Conservation (phyloP, 2,888 invertebrate genomes). For the Malacosoma neustria region DNA sequence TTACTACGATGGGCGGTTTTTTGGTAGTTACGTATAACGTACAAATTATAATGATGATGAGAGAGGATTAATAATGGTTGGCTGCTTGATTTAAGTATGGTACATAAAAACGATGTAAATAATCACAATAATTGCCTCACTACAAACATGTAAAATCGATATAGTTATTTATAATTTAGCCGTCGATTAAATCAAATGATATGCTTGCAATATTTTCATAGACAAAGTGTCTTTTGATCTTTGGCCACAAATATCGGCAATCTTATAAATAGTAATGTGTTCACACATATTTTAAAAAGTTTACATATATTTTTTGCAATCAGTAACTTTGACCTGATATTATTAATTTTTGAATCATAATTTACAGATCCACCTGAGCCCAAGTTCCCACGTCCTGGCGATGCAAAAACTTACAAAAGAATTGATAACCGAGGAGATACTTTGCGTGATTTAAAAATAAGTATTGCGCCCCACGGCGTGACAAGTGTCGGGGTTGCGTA, state of each 20-base stretch:
- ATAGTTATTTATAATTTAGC: too few relatives aligned
- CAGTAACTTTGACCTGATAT: too few relatives aligned
- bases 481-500: slow-evolving; percentile 51
- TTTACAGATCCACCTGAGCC: background rate
- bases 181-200: too few relatives aligned
- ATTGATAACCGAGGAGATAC: slow-evolving; percentile 31
- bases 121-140: too few relatives aligned
- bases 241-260: too few relatives aligned
- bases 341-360: background rate
- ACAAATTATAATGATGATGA: slow-evolving; percentile 18
- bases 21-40: slow-evolving; percentile 18
- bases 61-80: slow-evolving; percentile 19
- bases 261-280: too few relatives aligned
- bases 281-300: too few relatives aligned
- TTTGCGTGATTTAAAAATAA: slow-evolving; percentile 49
- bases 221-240: too few relatives aligned
- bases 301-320: too few relatives aligned
- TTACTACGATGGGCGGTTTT: slow-evolving; percentile 31
- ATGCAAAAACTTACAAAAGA: slow-evolving; percentile 46
- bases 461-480: slow-evolving; percentile 43
- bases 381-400: slow-evolving; percentile 34
- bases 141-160: too few relatives aligned
- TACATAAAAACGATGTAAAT: background rate
- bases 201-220: too few relatives aligned
- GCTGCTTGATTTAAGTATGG: slow-evolving; percentile 13